Evolutionary conservation across 2,888 invertebrate species (phyloP).

Genomic region (Zhuqinia jingwanae): DNA sequence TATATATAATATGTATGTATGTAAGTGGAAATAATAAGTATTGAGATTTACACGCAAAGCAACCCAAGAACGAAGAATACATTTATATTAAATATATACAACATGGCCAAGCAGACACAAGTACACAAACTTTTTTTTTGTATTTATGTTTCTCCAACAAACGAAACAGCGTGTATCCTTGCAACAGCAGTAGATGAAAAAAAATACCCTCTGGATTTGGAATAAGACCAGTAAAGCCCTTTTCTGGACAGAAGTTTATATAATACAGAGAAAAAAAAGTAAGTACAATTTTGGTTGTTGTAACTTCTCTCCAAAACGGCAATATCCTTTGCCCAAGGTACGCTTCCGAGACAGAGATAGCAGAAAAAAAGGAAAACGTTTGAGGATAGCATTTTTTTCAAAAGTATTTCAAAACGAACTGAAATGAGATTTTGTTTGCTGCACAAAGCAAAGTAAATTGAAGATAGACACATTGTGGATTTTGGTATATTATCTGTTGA

Average conservation of each 20-base stretch:
- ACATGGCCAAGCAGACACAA: background rate
- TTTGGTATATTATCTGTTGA: too few relatives aligned
- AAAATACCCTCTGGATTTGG: constrained; percentile 56
- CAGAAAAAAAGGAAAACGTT: too few relatives aligned
- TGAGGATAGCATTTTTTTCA: too few relatives aligned
- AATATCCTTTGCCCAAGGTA: background rate
- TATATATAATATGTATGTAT: too few relatives aligned
- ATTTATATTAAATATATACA: background rate
- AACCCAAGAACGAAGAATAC: constrained; percentile 24
- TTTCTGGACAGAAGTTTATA: constrained; percentile 54
- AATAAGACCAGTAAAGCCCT: constrained; percentile 52
- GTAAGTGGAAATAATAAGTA: constrained; percentile 13
- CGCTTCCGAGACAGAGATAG: too few relatives aligned
- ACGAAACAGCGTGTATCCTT: constrained; percentile 4
- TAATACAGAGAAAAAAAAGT: constrained; percentile 6
- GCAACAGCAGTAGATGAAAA: constrained; percentile 32
- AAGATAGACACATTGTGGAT: too few relatives aligned
- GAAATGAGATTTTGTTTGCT: too few relatives aligned
- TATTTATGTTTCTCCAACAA: background rate
- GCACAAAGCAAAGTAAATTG: too few relatives aligned
- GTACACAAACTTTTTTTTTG: constrained; percentile 38
- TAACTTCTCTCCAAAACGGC: background rate
- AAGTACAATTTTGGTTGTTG: background rate
- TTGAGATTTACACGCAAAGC: constrained; percentile 27
- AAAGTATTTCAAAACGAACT: too few relatives aligned